These are phyloP conservation scores for Sinhomidia bicolor DNA, from an alignment of 2,888 invertebrate genomes.

Conservation along the genomic window DNA sequence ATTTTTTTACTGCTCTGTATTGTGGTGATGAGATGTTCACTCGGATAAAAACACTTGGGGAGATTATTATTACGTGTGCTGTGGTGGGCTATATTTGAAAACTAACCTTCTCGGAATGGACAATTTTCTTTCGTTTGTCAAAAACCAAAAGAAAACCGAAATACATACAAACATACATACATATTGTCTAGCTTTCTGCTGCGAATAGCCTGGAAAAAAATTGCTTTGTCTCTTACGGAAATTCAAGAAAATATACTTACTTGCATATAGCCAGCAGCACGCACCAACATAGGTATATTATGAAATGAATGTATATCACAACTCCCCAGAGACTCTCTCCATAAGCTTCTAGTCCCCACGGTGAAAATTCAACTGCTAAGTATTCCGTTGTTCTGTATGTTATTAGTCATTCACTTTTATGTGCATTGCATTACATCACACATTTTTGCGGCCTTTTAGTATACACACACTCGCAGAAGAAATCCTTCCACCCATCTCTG, in stretches of 20 bases:
- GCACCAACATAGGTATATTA: no score
- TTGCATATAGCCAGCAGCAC: slow-evolving; percentile 10
- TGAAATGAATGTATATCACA: no score
- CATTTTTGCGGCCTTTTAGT: slow-evolving; percentile 28
- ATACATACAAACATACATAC: no score
- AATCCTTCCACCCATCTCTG: background rate
- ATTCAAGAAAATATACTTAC: slow-evolving; percentile 62
- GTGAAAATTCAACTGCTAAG: slow-evolving; percentile 64
- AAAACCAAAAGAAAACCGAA: slow-evolving; percentile 6
- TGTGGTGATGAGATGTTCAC: slow-evolving; percentile 26
- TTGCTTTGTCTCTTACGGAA: slow-evolving; percentile 58
- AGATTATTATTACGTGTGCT: slow-evolving; percentile 61
- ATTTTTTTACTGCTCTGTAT: slow-evolving; percentile 15
- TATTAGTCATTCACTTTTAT: slow-evolving; percentile 73
- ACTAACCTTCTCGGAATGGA: slow-evolving; percentile 2
- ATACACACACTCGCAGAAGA: background rate
- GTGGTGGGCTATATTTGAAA: slow-evolving; percentile 41
- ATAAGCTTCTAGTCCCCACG: slow-evolving; percentile 47
- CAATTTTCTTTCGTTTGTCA: slow-evolving; percentile 54
- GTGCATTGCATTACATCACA: slow-evolving; percentile 71
- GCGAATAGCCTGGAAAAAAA: background rate
- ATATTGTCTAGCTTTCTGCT: no score
- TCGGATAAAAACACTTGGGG: slow-evolving; percentile 57
- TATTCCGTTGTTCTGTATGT: slow-evolving; percentile 70
- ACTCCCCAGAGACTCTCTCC: slow-evolving; percentile 58